A percentile compares a stretch with the other conserved stretches of the same genome.
Conservation (phyloP, 2,888 invertebrate species). For the Anthoptus insignis region DNA sequence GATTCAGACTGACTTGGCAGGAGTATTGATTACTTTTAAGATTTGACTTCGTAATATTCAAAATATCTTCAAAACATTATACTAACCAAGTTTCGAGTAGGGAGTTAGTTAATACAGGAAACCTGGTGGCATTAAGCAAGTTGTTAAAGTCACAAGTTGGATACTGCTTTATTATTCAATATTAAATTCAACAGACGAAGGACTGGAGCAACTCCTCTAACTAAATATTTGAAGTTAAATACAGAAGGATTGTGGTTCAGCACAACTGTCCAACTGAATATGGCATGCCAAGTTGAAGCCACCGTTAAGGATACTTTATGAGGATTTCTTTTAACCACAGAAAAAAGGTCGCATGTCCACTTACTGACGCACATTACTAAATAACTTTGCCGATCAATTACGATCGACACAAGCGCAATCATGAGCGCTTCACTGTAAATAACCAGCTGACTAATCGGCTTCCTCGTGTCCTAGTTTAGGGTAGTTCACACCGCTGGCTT, state of each 20-base stretch:
- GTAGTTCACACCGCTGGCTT: no score
- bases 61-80: constrained; percentile 52
- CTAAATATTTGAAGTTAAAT: constrained; percentile 83
- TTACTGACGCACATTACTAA: no score
- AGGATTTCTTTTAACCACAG: no score
- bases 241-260: constrained; percentile 56
- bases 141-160: constrained; percentile 80
- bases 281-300: no score
- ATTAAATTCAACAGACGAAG: constrained; percentile 80
- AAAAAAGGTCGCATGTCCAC: no score
- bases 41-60: background rate
- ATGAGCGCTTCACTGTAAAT: no score
- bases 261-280: constrained; percentile 3
- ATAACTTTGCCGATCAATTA: no score
- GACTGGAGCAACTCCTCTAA: constrained; percentile 78
- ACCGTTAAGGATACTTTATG: no score
- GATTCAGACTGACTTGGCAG: no score
- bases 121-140: constrained; percentile 76
- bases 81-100: constrained; percentile 51
- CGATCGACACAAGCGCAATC: no score
- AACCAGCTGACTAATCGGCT: no score
- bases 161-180: constrained; percentile 85
- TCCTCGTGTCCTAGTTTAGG: no score
- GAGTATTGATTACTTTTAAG: background rate
- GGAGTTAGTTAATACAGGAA: constrained; percentile 68